Base-by-base conservation (phyloP, 2,113 vertebrate genomes). In the Crypturellus undulatus region DNA sequence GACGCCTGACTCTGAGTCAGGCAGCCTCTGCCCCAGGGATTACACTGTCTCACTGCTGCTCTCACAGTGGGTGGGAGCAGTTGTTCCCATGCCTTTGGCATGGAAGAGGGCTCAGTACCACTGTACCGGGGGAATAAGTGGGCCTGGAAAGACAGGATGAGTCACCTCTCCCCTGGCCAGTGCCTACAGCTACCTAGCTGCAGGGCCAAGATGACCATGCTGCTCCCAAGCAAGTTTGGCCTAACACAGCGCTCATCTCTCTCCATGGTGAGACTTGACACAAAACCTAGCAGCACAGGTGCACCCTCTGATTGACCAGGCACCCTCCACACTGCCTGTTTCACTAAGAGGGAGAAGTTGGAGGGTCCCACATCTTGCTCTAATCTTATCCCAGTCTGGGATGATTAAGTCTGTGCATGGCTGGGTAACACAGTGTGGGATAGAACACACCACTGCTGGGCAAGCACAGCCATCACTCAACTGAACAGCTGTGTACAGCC, bases 371-470 rank as follows among this genome's bases (percentile, higher is more conserved):
- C 2, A 5, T 5, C 19, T 11, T 3, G 8, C 28, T 65, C 51
- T 40, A 68, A 89, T n/a, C 58, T 45, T 3, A 3, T 64, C 51
- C 26, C 1, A 12, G 59, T 21, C 6, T 5, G 24, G 59, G 45
- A 21, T 26, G 32, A 28, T 36, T 71, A 52, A 60, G 38, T 70
- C 38, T 10, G 20, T 38, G 64, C 64, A 32, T 34, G 17, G 40
- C 1, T 1, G 76, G 38, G 4, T n/a, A 14, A 3, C 5, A n/a
- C n/a, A 28, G 11, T 0, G 17, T 8, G 26, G 34, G 30, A 68
- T 14, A 7, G 34, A 24, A 42, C 30, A 36, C 13, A 3, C 21
- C 34, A 4, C 20, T 30, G 19, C 63, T n/a, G 0, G 0, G 65
- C 34, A 60, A 60, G 52, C 49, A 7, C 28, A 12, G 62, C 40